These are phyloP conservation scores for Alloscopus bannaensis DNA, from an alignment of 2,888 invertebrate genomes.

Conservation along the genomic window DNA sequence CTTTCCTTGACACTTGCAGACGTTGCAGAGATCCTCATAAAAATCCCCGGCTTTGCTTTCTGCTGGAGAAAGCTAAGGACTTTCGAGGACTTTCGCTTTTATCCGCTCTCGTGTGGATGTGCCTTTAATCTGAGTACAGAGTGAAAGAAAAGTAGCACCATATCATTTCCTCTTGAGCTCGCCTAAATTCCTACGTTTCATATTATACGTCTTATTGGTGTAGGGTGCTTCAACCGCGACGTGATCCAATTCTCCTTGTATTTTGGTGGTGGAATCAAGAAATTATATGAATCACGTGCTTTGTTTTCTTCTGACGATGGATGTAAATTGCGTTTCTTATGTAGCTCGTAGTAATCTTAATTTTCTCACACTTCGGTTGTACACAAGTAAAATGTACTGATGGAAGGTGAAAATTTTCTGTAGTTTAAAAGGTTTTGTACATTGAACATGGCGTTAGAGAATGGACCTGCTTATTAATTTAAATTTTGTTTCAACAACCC, in stretches of 20 bases:
- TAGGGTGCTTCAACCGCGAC: neutral
- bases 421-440: neutral
- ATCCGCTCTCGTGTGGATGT: neutral
- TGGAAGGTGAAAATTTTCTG: neutral
- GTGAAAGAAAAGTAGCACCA: constrained; percentile 3
- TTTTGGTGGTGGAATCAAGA: too few relatives aligned
- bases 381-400: neutral
- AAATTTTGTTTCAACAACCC: too few relatives aligned
- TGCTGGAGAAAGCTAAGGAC: too few relatives aligned
- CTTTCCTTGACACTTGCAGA: constrained; percentile 26
- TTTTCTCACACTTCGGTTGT: neutral
- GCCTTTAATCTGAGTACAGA: constrained; percentile 21
- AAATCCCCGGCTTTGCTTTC: neutral
- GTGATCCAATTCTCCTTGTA: constrained; percentile 34
- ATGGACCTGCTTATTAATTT: too few relatives aligned
- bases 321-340: neutral
- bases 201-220: constrained; percentile 9
- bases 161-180: constrained; percentile 5
- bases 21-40: constrained; percentile 22
- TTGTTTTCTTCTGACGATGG: neutral
- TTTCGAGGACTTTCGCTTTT: too few relatives aligned
- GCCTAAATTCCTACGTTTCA: too few relatives aligned
- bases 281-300: too few relatives aligned
- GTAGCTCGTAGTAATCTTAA: neutral
- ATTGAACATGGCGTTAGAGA: too few relatives aligned